phyloP scores from a whole-genome alignment of 64 coral and sea anemone genomes.

The Dendrophyllia cribrosa region DNA sequence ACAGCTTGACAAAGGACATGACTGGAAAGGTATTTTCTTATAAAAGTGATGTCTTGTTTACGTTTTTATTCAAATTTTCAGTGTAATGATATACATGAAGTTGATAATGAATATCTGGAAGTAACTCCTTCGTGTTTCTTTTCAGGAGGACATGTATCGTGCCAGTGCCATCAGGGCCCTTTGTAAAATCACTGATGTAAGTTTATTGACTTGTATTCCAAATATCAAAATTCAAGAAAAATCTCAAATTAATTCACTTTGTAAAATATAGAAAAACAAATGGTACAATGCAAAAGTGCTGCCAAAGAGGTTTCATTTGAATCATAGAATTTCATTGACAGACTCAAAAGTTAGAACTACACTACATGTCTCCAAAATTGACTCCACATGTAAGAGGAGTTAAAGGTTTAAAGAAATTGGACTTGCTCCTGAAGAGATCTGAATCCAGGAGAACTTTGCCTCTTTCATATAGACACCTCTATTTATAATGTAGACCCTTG shows the following conservation, averaged over 20 bases:
- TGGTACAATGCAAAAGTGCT: neutral
- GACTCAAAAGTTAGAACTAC: too few relatives aligned
- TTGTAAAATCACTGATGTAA: conserved; percentile 98
- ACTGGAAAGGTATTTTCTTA: conserved; percentile 72
- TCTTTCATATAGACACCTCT: too few relatives aligned
- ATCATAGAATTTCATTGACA: too few relatives aligned
- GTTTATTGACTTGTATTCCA: neutral
- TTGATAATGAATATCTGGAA: neutral
- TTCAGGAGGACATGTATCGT: conserved; percentile 91
- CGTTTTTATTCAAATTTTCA: neutral
- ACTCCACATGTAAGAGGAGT: too few relatives aligned
- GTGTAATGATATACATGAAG: neutral
- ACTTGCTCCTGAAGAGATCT: too few relatives aligned
- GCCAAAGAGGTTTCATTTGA: too few relatives aligned
- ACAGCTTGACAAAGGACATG: conserved; percentile 99
- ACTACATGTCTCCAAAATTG: too few relatives aligned
- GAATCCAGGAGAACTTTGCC: too few relatives aligned
- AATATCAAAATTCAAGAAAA: too few relatives aligned
- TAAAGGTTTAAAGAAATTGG: too few relatives aligned
- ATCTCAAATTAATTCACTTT: neutral
- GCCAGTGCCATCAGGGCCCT: conserved; percentile 96
- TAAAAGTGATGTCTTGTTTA: too few relatives aligned
- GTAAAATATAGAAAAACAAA: neutral
- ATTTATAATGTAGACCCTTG: too few relatives aligned
- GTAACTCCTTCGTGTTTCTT: neutral